Base-by-base conservation (phyloP, 92 coral and sea anemone species). In the Palythoa heliodiscus region DNA sequence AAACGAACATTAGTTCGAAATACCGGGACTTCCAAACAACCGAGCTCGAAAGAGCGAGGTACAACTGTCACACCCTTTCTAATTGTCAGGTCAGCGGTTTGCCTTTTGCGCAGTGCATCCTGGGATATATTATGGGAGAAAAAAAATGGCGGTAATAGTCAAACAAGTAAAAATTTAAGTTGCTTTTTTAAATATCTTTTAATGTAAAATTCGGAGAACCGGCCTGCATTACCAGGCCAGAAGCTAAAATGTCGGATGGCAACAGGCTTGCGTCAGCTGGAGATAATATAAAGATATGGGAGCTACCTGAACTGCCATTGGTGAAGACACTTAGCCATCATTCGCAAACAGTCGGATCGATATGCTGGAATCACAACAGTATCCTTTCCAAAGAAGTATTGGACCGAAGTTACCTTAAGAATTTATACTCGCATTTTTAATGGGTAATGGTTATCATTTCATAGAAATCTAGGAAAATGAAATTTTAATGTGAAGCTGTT, bases 311-410 rank as follows among this genome's bases (percentile, higher is more conserved):
- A 12, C 83, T 97, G n/a, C 82, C 86, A 68, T 38, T 90, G 81
- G 89, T 82, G 74, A 95, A 91, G 61, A 86, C 95, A 29, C 82
- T 94, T 37, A 76, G 85, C 70, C 95, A 92, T 10, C 99, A 97
- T 89, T 88, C 94, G 20, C 95, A 92, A 66, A 92, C 94, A 14
- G 91, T 93, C 15, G 93, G 95, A 23, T 97, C 99, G 25, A 87
- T 97, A 37, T 91, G 94, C 58, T 97, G 99, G 99, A 95, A 96
- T 57, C 95, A 91, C 64, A 97, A 93, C 86, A 94, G 93, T 97
- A 97, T 97, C 99, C 94, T 92, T 92, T 78, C 78, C 77, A 52
- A 53, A 74, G 35, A 13, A 86, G 50, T 60, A 52, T 75, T 70
- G 35, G 35, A 68, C 47, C 10, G 14, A 82, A 58, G 43, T 39